These are phyloP conservation scores for Cyanocitta stelleri DNA, from an alignment of 2,113 vertebrate species.

Conservation along the genomic window DNA sequence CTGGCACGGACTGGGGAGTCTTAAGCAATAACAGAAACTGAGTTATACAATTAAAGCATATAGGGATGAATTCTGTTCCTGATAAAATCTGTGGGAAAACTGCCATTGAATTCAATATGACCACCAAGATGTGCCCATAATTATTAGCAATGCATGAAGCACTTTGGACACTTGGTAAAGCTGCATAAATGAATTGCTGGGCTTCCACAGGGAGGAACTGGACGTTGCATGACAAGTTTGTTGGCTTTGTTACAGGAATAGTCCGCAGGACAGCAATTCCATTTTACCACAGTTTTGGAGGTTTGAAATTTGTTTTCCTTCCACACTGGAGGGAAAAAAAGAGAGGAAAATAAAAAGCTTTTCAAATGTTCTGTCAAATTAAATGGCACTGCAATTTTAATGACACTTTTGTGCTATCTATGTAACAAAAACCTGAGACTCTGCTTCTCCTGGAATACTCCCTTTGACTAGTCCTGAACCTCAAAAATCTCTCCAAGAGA, in stretches of 20 bases:
- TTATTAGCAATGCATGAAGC: constrained; percentile 12
- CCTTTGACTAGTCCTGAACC: neutral
- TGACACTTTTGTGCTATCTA: neutral
- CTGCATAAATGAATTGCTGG: neutral
- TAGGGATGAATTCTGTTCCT: constrained; percentile 19
- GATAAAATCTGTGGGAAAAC: constrained; percentile 54
- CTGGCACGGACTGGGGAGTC: constrained; percentile 26
- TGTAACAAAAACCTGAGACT: neutral
- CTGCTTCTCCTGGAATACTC: neutral
- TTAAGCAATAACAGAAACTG: constrained; percentile 51
- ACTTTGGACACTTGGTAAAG: neutral
- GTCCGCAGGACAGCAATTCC: neutral
- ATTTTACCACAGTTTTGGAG: neutral
- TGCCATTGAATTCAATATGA: constrained; percentile 35
- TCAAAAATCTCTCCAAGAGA: neutral
- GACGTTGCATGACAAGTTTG: neutral
- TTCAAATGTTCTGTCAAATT: neutral
- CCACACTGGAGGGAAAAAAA: neutral
- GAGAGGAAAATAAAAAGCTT: neutral
- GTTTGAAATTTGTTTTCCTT: neutral
- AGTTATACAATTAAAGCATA: constrained; percentile 19
- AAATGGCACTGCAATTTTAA: neutral
- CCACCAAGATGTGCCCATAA: constrained; percentile 28
- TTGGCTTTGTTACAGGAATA: neutral
- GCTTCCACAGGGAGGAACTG: neutral